A percentile compares a stretch with the other conserved stretches of the same genome.
These are phyloP conservation scores for Mionectes macconnelli DNA, from an alignment of 2,113 vertebrate species.

Conservation along the genomic window DNA sequence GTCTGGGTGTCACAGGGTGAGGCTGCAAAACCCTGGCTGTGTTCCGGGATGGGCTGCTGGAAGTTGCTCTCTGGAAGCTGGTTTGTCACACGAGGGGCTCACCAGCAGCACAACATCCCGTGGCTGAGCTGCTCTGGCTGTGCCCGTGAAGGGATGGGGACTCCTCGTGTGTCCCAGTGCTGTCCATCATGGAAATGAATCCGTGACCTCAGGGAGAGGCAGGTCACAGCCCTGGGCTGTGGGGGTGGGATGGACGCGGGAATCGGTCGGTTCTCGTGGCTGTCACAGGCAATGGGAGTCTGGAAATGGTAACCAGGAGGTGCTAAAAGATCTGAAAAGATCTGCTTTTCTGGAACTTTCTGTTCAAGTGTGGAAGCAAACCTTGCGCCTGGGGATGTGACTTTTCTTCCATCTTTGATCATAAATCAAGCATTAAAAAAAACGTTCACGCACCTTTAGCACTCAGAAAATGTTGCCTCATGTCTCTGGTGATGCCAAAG, in stretches of 20 bases:
- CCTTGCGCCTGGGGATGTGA: background rate
- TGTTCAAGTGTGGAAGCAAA: background rate
- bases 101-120: background rate
- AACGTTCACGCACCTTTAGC: background rate
- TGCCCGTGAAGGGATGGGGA: background rate
- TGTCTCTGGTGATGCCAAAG: background rate
- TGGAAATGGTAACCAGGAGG: background rate
- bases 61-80: background rate
- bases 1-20: accelerated
- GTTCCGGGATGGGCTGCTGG: background rate
- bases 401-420: background rate
- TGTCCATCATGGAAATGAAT: background rate
- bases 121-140: background rate
- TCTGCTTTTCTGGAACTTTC: background rate
- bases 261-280: background rate
- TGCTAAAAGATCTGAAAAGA: background rate
- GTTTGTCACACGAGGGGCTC: background rate
- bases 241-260: background rate
- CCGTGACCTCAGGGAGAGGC: background rate
- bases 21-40: background rate
- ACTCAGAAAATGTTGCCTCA: background rate
- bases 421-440: background rate
- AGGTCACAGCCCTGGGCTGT: background rate
- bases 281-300: accelerated
- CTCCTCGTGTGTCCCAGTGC: background rate